Evolutionary conservation across 2,797 vertebrate species (phyloP).

Genomic region (Eidolon dupreanum): DNA sequence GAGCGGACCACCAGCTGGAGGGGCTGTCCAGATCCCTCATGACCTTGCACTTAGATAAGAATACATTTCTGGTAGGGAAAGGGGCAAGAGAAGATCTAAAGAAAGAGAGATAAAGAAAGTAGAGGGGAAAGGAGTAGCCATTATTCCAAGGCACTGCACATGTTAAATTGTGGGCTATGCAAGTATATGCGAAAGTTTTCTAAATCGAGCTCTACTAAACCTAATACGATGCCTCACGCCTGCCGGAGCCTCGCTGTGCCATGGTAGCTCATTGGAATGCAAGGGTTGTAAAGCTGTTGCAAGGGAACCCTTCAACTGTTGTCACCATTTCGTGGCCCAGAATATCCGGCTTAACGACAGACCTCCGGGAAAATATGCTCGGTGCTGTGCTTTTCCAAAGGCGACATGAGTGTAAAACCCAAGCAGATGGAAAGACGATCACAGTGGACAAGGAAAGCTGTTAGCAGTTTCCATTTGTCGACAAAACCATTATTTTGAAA

Average conservation of each 20-base stretch:
- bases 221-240: background rate
- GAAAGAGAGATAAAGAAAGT: no score
- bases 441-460: slow-evolving; percentile 58
- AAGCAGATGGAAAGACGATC: slow-evolving; percentile 71
- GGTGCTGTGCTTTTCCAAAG: slow-evolving; percentile 70
- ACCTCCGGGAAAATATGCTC: slow-evolving; percentile 71
- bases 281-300: background rate
- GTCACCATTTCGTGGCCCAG: slow-evolving; percentile 42
- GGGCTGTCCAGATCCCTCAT: background rate
- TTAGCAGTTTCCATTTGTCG: slow-evolving; percentile 69
- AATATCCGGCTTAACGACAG: slow-evolving; percentile 62
- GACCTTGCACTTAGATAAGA: background rate
- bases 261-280: background rate
- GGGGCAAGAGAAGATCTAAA: no score
- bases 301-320: slow-evolving; percentile 57
- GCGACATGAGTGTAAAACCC: slow-evolving; percentile 45
- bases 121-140: background rate
- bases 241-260: background rate
- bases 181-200: background rate
- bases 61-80: background rate
- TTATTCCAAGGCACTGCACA: background rate
- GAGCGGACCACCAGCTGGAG: background rate
- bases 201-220: background rate
- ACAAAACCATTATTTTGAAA: slow-evolving; percentile 67
- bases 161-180: background rate